Conservation (phyloP, 2,113 vertebrate species). For the Psammodynastes pulverulentus region DNA sequence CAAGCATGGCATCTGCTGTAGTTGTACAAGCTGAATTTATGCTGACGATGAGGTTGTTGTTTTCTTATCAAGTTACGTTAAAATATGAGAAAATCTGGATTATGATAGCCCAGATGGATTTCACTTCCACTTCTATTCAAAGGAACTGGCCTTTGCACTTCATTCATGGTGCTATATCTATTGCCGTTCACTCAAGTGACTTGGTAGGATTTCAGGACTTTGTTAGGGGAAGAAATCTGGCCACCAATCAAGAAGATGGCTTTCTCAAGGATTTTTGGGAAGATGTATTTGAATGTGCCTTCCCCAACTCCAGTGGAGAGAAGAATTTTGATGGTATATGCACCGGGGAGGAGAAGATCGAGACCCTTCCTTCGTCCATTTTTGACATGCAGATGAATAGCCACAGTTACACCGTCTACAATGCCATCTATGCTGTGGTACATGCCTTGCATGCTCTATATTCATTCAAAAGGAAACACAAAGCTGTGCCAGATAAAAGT, state of each 20-base stretch:
- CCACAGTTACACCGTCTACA: no score
- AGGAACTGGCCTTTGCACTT: not conserved
- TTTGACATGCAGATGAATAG: not conserved
- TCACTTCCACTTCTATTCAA: not conserved
- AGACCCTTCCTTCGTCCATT: not conserved
- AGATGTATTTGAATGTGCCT: not conserved
- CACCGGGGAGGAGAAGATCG: not conserved
- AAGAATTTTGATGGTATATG: not conserved
- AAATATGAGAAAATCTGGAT: not conserved
- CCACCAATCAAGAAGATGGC: not conserved
- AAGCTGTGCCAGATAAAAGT: no score
- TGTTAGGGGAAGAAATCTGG: not conserved
- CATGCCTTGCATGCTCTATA: no score
- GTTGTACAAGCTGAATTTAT: not conserved
- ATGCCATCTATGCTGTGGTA: no score
- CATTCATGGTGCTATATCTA: not conserved
- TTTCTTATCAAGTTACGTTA: not conserved
- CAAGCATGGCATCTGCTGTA: not conserved
- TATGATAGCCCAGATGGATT: conserved; percentile 3
- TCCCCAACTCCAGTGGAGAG: not conserved
- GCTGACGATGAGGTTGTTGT: not conserved
- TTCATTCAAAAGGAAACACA: not conserved
- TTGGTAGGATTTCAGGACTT: not conserved
- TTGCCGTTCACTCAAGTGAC: not conserved
- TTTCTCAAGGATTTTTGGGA: not conserved